Evolutionary conservation across 1,140 invertebrate genomes (phyloP).

Genomic region (Nasonia longicornis): DNA sequence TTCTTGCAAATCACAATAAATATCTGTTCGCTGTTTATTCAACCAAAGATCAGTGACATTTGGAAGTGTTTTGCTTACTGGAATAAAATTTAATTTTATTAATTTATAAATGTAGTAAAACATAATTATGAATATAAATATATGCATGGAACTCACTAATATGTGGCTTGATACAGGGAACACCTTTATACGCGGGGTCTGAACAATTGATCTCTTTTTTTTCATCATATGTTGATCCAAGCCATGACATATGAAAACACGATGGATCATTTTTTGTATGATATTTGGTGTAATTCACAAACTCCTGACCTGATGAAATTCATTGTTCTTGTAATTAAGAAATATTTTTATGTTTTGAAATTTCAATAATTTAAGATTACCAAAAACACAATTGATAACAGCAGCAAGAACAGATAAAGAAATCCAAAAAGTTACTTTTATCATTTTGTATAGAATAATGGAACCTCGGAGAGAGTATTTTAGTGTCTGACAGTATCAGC

Average conservation of each 20-base stretch:
- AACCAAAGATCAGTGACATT: slow-evolving; percentile 49
- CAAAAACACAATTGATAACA: neutral
- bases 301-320: neutral
- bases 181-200: neutral
- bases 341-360: neutral
- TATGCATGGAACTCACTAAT: neutral
- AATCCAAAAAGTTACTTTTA: slow-evolving; percentile 21
- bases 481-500: neutral
- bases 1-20: slow-evolving; percentile 29
- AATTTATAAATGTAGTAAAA: neutral
- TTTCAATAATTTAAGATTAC: slow-evolving; percentile 14
- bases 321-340: neutral
- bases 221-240: slow-evolving; percentile 23
- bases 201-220: slow-evolving; percentile 40
- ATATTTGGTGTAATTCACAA: neutral
- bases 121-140: neutral
- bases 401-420: neutral
- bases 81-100: slow-evolving; percentile 37
- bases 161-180: slow-evolving; percentile 51
- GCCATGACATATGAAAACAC: slow-evolving; percentile 56
- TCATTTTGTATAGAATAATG: neutral
- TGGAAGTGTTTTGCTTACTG: slow-evolving; percentile 42
- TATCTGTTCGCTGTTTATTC: neutral
- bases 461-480: neutral
- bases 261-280: neutral